Base-by-base conservation (phyloP, 2,797 vertebrate species). In the Parauchenoglanis ngamensis region DNA sequence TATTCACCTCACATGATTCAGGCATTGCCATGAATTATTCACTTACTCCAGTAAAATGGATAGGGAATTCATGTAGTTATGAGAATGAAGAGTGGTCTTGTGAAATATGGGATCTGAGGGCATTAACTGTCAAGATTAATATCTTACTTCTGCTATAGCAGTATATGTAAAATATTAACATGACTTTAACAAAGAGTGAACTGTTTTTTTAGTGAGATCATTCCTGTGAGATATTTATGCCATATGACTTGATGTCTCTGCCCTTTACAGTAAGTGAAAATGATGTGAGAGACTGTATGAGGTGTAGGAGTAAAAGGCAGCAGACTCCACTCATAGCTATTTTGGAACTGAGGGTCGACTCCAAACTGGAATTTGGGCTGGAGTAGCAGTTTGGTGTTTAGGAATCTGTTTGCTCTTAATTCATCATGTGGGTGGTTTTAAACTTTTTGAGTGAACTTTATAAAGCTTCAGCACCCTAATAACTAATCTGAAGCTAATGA, bases 321-420 rank as follows among this genome's bases (percentile, higher is more conserved):
- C 70, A 67, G 28, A 76, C 82, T 31, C 28, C 40, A 44, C 57
- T 73, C 28, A 68, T n/a, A 56, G 65, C 75, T 90, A 86, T 90
- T 91, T 90, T 88, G 85, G 90, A 87, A 65, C 87, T 7, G 81
- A 91, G 90, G 92, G 88, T 31, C 76, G 75, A 86, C 88, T 72
- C 56, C 57, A 49, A 49, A 49, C 73, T 70, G 8, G 81, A 77
- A 78, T 91, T 83, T 84, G 35, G 35, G 59, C 15, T 56, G 31
- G 56, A 77, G 46, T 61, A 4, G 12, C 81, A 46, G 46, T 77
- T 81, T 86, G 72, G 17, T 4, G 44, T 80, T 35, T 89, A 89
- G 92, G 1, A 40, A 83, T 67, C 59, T 88, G 67, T 70, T 75
- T 82, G 54, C 59, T 87, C n/a, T 70, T 91, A 83, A 79, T 72